Conservation (phyloP, 2,113 vertebrate genomes). For the Chlorodrepanis virens region DNA sequence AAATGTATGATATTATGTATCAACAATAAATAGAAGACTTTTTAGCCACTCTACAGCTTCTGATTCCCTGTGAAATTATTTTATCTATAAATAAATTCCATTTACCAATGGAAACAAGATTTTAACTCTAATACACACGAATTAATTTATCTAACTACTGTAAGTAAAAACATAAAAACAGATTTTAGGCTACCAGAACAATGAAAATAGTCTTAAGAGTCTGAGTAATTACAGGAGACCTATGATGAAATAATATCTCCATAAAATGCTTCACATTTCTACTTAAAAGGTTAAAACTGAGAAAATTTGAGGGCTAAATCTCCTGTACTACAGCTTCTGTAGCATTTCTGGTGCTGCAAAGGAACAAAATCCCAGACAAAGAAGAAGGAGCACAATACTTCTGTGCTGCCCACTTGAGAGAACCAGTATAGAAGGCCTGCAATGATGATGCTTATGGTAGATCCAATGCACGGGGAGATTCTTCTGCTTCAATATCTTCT, state of each 20-base stretch:
- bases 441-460: accelerated
- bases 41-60: neutral
- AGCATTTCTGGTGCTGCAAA: neutral
- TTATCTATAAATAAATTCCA: neutral
- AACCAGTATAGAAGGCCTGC: neutral
- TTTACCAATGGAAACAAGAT: neutral
- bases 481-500: neutral
- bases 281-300: neutral
- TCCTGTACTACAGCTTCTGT: neutral
- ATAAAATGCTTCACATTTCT: neutral
- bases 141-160: neutral
- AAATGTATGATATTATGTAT: neutral
- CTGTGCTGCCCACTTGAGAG: neutral
- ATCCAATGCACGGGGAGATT: neutral
- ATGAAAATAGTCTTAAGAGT: neutral
- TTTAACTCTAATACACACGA: neutral
- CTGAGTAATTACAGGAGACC: neutral
- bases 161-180: neutral
- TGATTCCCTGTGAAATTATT: neutral
- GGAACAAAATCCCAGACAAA: neutral
- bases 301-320: neutral
- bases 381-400: neutral
- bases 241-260: neutral
- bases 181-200: neutral
- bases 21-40: neutral